Evolutionary conservation across 2,888 invertebrate genomes (phyloP).

Genomic region (Oeneis ivallda): DNA sequence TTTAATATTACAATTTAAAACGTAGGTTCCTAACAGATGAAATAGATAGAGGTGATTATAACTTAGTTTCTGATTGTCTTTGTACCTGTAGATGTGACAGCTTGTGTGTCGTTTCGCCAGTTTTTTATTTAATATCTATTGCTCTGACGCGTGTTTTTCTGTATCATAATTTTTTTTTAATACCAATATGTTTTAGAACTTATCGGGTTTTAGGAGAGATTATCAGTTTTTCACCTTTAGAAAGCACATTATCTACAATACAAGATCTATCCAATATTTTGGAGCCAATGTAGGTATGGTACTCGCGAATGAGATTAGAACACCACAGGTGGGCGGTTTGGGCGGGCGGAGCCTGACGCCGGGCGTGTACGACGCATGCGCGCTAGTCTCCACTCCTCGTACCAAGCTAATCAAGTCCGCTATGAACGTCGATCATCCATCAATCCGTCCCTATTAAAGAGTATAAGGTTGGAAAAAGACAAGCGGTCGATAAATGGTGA

Average conservation of each 20-base stretch:
- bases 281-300: slow-evolving; percentile 52
- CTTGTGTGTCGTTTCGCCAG: slow-evolving; percentile 74
- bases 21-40: slow-evolving; percentile 49
- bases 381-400: slow-evolving; percentile 48
- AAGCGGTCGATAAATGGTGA: slow-evolving; percentile 52
- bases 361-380: slow-evolving; percentile 76
- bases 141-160: slow-evolving; percentile 49
- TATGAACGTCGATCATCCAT: slow-evolving; percentile 52
- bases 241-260: slow-evolving; percentile 9
- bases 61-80: slow-evolving; percentile 57
- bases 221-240: slow-evolving; percentile 1
- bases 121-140: slow-evolving; percentile 55
- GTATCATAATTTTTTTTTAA: slow-evolving; percentile 38
- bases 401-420: slow-evolving; percentile 45
- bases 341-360: slow-evolving; percentile 68
- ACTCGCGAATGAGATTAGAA: slow-evolving; percentile 54
- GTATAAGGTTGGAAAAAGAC: slow-evolving; percentile 65
- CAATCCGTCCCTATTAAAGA: slow-evolving; percentile 62
- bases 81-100: slow-evolving; percentile 67
- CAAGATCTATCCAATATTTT: slow-evolving; percentile 11
- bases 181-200: slow-evolving; percentile 29
- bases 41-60: slow-evolving; percentile 50
- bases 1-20: slow-evolving; percentile 43
- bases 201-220: slow-evolving; percentile 11
- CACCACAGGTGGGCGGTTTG: slow-evolving; percentile 75